Evolutionary conservation across 1,140 invertebrate species (phyloP).

Genomic region (Drosophila arawakana): DNA sequence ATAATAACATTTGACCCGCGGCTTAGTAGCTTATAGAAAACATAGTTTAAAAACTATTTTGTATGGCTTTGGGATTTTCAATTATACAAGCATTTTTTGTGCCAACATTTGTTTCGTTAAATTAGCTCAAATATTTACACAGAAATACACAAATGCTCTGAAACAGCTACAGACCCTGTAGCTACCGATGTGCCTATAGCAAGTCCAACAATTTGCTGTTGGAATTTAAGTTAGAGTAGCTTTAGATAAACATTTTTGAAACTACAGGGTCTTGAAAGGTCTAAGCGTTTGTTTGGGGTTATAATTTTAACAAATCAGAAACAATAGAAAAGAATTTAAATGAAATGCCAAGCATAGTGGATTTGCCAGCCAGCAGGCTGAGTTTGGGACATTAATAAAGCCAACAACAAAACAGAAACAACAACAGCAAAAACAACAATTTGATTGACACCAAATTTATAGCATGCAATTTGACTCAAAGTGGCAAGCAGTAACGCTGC

Average conservation of each 20-base stretch:
- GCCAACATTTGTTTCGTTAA: slow-evolving; percentile 23
- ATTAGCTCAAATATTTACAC: slow-evolving; percentile 67
- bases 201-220: too few relatives aligned
- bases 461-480: slow-evolving; percentile 80
- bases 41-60: slow-evolving; percentile 65
- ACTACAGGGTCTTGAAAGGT: too few relatives aligned
- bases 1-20: neutral
- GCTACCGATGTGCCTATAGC: too few relatives aligned
- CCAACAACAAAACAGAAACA: slow-evolving; percentile 12
- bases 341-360: slow-evolving; percentile 58
- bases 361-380: slow-evolving; percentile 16
- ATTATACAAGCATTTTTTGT: slow-evolving; percentile 51
- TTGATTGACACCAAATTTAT: slow-evolving; percentile 82
- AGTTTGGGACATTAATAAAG: slow-evolving; percentile 39
- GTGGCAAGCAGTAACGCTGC: slow-evolving; percentile 49
- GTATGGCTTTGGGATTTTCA: slow-evolving; percentile 66
- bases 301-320: neutral
- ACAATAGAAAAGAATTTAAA: slow-evolving; percentile 60
- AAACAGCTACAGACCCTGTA: too few relatives aligned
- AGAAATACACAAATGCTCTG: slow-evolving; percentile 21
- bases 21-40: slow-evolving; percentile 29
- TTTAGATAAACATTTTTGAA: too few relatives aligned
- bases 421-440: slow-evolving; percentile 61
- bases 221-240: too few relatives aligned
- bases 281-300: neutral